A percentile compares a stretch with the other conserved stretches of the same genome.
These are phyloP conservation scores for Clarias magur DNA, from an alignment of 2,113 vertebrate species.

Conservation along the genomic window DNA sequence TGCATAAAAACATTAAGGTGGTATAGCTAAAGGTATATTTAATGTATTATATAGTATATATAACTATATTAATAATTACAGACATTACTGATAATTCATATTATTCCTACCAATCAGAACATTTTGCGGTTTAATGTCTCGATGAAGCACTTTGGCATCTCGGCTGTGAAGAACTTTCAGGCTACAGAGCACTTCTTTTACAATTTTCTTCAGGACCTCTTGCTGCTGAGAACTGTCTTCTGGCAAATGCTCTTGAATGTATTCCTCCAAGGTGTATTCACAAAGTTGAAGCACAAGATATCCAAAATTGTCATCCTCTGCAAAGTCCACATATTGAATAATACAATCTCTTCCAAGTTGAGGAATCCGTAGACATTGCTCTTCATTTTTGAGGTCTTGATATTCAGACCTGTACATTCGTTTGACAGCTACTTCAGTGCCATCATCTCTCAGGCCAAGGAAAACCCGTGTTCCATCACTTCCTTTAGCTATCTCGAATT, in stretches of 20 bases:
- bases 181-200: constrained; percentile 53
- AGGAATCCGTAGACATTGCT: constrained; percentile 53
- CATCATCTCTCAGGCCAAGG: constrained; percentile 37
- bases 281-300: constrained; percentile 70
- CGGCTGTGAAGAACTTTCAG: constrained; percentile 58
- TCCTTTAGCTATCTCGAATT: constrained; percentile 49
- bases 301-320: constrained; percentile 63
- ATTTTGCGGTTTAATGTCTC: constrained; percentile 71
- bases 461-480: constrained; percentile 44
- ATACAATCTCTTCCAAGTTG: constrained; percentile 56
- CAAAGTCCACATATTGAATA: constrained; percentile 62
- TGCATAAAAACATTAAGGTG: not conserved
- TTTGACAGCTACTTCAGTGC: constrained; percentile 46
- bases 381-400: constrained; percentile 58
- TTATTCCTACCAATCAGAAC: constrained; percentile 65
- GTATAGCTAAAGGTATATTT: too few species aligned
- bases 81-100: not conserved
- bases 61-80: not conserved
- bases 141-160: constrained; percentile 57
- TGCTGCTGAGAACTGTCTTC: not conserved
- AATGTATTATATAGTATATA: constrained; percentile 2
- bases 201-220: constrained; percentile 24
- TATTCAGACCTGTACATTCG: constrained; percentile 53
- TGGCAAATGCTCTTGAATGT: constrained; percentile 40
- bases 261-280: constrained; percentile 68